phyloP scores from a whole-genome alignment of 2,888 invertebrate genomes.

The Melipona bicolor region DNA sequence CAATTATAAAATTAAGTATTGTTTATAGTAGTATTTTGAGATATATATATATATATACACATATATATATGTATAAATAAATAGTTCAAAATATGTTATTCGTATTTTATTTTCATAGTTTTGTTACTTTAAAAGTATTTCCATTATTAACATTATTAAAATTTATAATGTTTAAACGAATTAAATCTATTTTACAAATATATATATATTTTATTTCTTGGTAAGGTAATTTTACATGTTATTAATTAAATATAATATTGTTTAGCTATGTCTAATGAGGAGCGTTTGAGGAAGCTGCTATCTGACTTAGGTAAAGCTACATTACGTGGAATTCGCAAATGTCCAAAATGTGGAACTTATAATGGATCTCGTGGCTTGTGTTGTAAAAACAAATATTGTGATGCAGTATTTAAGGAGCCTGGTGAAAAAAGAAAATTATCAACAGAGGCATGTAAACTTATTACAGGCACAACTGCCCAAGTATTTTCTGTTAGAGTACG shows the following conservation, averaged over 20 bases:
- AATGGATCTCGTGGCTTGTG: constrained; percentile 91
- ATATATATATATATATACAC: background rate
- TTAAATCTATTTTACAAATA: background rate
- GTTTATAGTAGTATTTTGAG: constrained; percentile 8
- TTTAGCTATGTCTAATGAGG: constrained; percentile 82
- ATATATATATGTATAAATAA: background rate
- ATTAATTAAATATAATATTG: constrained; percentile 11
- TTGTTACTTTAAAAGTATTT: background rate
- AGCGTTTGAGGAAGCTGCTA: constrained; percentile 83
- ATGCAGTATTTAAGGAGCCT: constrained; percentile 88
- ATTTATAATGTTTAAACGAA: background rate
- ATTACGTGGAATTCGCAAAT: constrained; percentile 89
- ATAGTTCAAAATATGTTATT: background rate
- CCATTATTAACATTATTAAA: background rate
- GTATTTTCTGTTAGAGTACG: constrained; percentile 89
- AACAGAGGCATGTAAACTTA: constrained; percentile 88
- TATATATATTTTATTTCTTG: background rate
- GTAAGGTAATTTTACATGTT: background rate
- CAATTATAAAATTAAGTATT: background rate
- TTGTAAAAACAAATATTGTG: constrained; percentile 90
- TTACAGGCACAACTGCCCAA: constrained; percentile 87
- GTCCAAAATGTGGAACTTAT: constrained; percentile 90
- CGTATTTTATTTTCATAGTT: background rate
- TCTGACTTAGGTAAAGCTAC: constrained; percentile 88
- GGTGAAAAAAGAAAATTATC: constrained; percentile 86